Evolutionary conservation across 2,888 invertebrate genomes (phyloP).

Genomic region (Eupeodes latifasciatus): DNA sequence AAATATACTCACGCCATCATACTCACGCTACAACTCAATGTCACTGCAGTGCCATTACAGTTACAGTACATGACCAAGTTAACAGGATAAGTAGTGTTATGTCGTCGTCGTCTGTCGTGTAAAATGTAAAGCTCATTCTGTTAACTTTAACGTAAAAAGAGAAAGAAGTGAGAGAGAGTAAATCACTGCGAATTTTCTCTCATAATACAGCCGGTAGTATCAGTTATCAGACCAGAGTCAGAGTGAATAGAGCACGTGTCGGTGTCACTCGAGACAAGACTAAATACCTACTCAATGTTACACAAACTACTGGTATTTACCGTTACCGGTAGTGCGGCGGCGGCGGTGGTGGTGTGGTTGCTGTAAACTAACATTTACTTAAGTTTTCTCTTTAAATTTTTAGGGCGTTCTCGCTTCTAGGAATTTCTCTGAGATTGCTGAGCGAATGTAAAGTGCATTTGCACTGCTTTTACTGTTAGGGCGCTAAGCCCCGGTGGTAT

Average conservation of each 20-base stretch:
- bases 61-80: slow-evolving; percentile 57
- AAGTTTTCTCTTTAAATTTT: slow-evolving; percentile 56
- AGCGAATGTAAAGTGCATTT: slow-evolving; percentile 49
- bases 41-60: no score
- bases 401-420: slow-evolving; percentile 5
- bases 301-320: slow-evolving; percentile 23
- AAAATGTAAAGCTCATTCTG: slow-evolving; percentile 60
- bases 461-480: background rate
- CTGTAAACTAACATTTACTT: slow-evolving; percentile 68
- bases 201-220: background rate
- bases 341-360: background rate
- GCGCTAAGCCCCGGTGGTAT: background rate
- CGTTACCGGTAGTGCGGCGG: background rate
- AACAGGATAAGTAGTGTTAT: slow-evolving; percentile 55
- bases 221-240: background rate
- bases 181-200: slow-evolving; percentile 33
- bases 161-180: slow-evolving; percentile 12
- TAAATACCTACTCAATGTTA: background rate
- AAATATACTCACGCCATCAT: background rate
- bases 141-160: slow-evolving; percentile 53
- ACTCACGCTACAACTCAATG: background rate
- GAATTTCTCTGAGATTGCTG: slow-evolving; percentile 18
- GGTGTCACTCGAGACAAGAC: slow-evolving; percentile 25
- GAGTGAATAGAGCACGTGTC: slow-evolving; percentile 48
- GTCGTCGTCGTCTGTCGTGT: background rate